These are phyloP conservation scores for Cryptosula pallasiana DNA, from an alignment of 2,888 invertebrate species.

Conservation along the genomic window DNA sequence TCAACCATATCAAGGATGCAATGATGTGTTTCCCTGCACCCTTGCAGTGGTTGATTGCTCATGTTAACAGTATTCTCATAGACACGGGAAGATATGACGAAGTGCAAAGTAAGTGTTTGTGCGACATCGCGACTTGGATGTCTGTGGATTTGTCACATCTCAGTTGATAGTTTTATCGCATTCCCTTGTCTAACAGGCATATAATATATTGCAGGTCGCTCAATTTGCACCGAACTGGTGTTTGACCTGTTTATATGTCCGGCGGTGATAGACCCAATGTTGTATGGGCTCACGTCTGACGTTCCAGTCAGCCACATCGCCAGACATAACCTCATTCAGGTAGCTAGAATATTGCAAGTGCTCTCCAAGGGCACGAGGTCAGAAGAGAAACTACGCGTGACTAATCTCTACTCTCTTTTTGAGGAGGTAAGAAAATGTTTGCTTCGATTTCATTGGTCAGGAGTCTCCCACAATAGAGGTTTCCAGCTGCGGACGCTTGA, in stretches of 20 bases:
- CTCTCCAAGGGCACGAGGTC: slow-evolving; percentile 80
- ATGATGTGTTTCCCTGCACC: slow-evolving; percentile 79
- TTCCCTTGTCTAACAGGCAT: too few relatives aligned
- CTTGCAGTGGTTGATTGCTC: slow-evolving; percentile 82
- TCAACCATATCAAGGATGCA: slow-evolving; percentile 60
- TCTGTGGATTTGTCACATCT: not conserved
- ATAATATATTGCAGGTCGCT: slow-evolving; percentile 53
- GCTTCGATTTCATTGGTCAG: slow-evolving; percentile 23
- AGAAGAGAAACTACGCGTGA: slow-evolving; percentile 67
- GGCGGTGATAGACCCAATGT: slow-evolving; percentile 91
- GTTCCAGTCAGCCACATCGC: slow-evolving; percentile 85
- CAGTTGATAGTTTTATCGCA: too few relatives aligned
- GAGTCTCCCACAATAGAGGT: too few relatives aligned
- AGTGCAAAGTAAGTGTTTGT: slow-evolving; percentile 19
- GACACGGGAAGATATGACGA: slow-evolving; percentile 25
- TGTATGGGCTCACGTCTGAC: slow-evolving; percentile 82
- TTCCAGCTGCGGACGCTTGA: too few relatives aligned
- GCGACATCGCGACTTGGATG: not conserved
- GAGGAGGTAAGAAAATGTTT: slow-evolving; percentile 59
- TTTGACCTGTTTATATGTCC: slow-evolving; percentile 92
- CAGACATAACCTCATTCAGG: slow-evolving; percentile 69
- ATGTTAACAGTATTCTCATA: slow-evolving; percentile 64
- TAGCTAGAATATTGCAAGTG: slow-evolving; percentile 88
- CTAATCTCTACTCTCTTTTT: slow-evolving; percentile 74
- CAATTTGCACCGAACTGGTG: slow-evolving; percentile 84